These are phyloP conservation scores for Clivina fossor DNA, from an alignment of 2,888 invertebrate species.

Conservation along the genomic window DNA sequence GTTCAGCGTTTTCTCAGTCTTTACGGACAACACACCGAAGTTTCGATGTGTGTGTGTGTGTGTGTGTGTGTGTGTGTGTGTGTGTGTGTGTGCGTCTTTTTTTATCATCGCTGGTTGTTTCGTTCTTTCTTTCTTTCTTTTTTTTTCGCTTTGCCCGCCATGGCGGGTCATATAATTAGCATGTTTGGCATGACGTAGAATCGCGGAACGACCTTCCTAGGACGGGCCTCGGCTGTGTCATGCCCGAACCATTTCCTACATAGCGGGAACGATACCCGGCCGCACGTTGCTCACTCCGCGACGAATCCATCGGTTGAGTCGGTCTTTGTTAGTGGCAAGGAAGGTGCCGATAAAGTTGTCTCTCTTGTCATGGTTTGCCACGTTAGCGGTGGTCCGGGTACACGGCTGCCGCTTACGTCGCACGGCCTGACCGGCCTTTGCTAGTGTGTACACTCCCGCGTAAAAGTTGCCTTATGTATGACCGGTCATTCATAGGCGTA, in stretches of 20 bases:
- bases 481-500: too few relatives aligned
- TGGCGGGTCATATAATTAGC: constrained; percentile 17
- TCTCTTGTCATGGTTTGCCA: background rate
- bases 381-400: too few relatives aligned
- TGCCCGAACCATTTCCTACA: constrained; percentile 37
- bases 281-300: too few relatives aligned
- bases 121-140: constrained; percentile 6
- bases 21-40: background rate
- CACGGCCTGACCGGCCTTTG: too few relatives aligned
- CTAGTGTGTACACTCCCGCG: too few relatives aligned
- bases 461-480: too few relatives aligned
- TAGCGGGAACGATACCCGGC: constrained; percentile 38
- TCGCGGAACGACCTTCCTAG: constrained; percentile 28
- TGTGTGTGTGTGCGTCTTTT: constrained; percentile 10
- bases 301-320: too few relatives aligned
- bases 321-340: too few relatives aligned
- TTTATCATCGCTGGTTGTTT: background rate
- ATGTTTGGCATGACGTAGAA: constrained; percentile 29
- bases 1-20: background rate
- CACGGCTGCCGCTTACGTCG: too few relatives aligned
- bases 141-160: background rate
- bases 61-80: constrained; percentile 8
- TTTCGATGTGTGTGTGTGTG: background rate
- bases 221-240: constrained; percentile 31
- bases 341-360: too few relatives aligned